phyloP scores from a whole-genome alignment of 2,113 vertebrate species.

The Capreolus pygargus region DNA sequence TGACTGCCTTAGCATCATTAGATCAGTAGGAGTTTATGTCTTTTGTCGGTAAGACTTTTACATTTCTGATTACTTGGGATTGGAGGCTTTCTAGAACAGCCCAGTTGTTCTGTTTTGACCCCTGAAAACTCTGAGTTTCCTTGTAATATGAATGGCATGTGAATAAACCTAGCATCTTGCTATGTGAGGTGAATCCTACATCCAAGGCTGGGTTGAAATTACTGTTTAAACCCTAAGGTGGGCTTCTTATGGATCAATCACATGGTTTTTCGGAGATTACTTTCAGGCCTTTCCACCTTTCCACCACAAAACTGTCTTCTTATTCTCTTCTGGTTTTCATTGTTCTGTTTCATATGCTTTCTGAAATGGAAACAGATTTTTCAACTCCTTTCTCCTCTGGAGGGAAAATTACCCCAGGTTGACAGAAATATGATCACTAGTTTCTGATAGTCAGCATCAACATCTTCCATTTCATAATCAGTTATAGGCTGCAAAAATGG shows the following conservation, averaged over 20 bases:
- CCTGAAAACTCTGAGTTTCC: neutral
- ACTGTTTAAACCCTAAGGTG: neutral
- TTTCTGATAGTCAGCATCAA: neutral
- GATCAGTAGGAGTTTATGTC: neutral
- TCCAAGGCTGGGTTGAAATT: neutral
- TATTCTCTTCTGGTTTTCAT: neutral
- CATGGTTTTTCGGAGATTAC: neutral
- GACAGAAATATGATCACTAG: neutral
- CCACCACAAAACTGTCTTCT: neutral
- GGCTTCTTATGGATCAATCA: neutral
- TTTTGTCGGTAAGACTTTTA: neutral
- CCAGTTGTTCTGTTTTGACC: neutral
- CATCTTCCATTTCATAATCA: neutral
- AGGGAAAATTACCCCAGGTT: neutral
- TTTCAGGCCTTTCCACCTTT: neutral
- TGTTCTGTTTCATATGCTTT: neutral
- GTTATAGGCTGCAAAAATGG: neutral
- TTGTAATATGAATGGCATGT: neutral
- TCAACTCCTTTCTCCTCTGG: neutral
- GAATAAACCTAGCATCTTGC: rapidly evolving
- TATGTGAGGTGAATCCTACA: neutral
- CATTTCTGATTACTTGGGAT: neutral
- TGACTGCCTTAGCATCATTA: neutral
- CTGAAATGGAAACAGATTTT: neutral
- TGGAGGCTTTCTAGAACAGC: neutral